Conservation (phyloP, 2,888 invertebrate genomes). For the Cheilosia vernalis region DNA sequence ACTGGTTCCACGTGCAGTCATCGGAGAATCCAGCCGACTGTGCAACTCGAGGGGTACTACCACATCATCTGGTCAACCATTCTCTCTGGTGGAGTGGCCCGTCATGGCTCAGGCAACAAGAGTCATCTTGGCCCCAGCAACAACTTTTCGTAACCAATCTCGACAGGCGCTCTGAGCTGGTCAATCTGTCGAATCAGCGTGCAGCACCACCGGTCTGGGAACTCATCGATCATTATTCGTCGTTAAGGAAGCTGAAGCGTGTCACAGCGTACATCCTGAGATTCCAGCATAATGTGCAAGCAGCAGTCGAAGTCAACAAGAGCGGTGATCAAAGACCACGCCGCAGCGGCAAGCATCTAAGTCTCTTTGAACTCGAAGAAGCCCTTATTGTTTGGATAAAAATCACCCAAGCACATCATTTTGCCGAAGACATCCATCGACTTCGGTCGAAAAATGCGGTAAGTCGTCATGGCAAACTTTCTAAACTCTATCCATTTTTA, state of each 20-base stretch:
- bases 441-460: background rate
- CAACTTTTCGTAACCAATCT: conserved; percentile 30
- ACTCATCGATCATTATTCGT: conserved; percentile 2
- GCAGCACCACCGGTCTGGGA: conserved; percentile 10
- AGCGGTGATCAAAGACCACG: background rate
- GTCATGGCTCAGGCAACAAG: conserved; percentile 1
- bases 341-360: background rate
- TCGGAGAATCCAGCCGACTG: too few species aligned
- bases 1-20: too few species aligned
- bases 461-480: conserved; percentile 10
- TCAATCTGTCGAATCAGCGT: background rate
- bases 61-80: conserved; percentile 6
- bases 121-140: conserved; percentile 24
- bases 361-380: conserved; percentile 12
- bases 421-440: too few species aligned
- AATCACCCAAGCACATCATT: conserved; percentile 7
- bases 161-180: too few species aligned
- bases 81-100: conserved; percentile 27
- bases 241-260: conserved; percentile 9
- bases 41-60: conserved; percentile 15
- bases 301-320: background rate
- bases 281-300: background rate
- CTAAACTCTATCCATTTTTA: conserved; percentile 40
- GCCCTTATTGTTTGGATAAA: conserved; percentile 11
- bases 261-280: conserved; percentile 9